These are phyloP conservation scores for Drosophila paranaensis DNA, from an alignment of 2,888 invertebrate genomes.

Conservation along the genomic window DNA sequence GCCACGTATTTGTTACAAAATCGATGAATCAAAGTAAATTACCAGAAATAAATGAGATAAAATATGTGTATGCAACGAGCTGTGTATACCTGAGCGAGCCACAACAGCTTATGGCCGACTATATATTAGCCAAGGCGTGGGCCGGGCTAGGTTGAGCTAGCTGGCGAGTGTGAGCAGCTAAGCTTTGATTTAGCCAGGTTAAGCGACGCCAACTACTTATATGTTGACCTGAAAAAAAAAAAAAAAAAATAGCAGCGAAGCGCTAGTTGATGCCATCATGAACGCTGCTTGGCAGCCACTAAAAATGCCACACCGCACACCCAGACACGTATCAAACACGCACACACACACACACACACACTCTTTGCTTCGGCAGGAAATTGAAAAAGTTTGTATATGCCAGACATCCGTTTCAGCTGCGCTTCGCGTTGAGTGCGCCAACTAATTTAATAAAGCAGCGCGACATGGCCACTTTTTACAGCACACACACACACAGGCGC, in stretches of 20 bases:
- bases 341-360: constrained; percentile 2
- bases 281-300: constrained; percentile 46
- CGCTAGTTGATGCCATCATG: constrained; percentile 46
- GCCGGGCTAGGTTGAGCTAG: neutral
- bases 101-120: constrained; percentile 15
- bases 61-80: constrained; percentile 56
- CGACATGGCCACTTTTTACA: constrained; percentile 69
- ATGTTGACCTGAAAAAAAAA: constrained; percentile 36
- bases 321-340: constrained; percentile 9
- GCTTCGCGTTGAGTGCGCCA: constrained; percentile 62
- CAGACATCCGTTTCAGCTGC: constrained; percentile 68
- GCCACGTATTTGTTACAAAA: constrained; percentile 71
- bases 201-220: constrained; percentile 22
- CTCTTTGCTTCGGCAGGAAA: constrained; percentile 57
- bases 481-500: constrained; percentile 23
- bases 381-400: constrained; percentile 74
- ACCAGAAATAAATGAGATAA: constrained; percentile 80
- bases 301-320: constrained; percentile 23
- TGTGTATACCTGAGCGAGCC: constrained; percentile 36
- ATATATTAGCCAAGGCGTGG: neutral
- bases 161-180: neutral
- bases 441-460: constrained; percentile 76
- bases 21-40: constrained; percentile 81
- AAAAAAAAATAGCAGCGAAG: constrained; percentile 8
- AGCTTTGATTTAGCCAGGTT: constrained; percentile 52